Percentiles rank a stretch among this genome's conserved stretches.
phyloP scores from a whole-genome alignment of 2,113 vertebrate species.

The Platysternon megacephalum region DNA sequence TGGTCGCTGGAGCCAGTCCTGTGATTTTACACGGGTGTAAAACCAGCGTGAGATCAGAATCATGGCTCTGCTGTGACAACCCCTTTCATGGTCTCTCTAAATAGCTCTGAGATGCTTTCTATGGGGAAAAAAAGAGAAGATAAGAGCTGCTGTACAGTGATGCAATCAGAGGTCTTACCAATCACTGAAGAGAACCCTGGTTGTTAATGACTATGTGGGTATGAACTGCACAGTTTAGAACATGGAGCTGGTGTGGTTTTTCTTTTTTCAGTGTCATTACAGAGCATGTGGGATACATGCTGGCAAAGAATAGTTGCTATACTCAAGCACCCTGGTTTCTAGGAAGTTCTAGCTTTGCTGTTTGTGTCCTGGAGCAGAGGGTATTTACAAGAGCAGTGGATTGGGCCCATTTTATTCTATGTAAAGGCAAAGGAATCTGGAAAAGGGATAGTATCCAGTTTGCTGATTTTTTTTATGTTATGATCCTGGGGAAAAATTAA shows the following conservation, averaged over 20 bases:
- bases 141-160: not conserved
- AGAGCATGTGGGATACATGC: not conserved
- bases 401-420: accelerated
- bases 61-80: accelerated
- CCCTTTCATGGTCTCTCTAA: not conserved
- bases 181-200: not conserved
- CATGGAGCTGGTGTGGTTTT: not conserved
- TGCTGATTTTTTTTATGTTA: not conserved
- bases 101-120: not conserved
- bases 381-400: not conserved
- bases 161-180: not conserved
- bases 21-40: not conserved
- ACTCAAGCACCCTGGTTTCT: not conserved
- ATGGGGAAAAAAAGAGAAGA: not conserved
- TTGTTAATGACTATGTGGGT: not conserved
- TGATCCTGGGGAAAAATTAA: not conserved
- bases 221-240: not conserved
- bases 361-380: not conserved
- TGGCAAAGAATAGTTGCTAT: not conserved
- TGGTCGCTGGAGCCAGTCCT: not conserved
- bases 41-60: not conserved
- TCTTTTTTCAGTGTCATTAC: not conserved
- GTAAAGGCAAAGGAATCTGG: not conserved
- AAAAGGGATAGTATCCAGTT: not conserved
- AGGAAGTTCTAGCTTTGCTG: not conserved